Evolutionary conservation across 2,797 vertebrate species (phyloP).

Genomic region (Darevskia nairensis): DNA sequence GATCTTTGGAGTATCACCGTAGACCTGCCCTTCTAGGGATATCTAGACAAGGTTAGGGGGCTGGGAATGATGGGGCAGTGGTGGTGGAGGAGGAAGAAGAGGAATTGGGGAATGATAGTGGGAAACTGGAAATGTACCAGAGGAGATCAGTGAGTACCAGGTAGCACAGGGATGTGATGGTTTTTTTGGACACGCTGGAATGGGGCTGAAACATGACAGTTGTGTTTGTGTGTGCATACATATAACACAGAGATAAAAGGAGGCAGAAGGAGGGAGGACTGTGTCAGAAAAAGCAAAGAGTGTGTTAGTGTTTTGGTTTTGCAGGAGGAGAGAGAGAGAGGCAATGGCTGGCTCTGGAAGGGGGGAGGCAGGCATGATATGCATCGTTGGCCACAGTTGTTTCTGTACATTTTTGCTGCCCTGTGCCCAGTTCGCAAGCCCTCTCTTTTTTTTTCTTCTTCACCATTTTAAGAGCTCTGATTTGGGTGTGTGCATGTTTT

Average conservation of each 20-base stretch:
- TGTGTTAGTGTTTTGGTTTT: constrained; percentile 25
- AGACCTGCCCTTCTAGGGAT: constrained; percentile 11
- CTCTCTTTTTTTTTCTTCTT: neutral
- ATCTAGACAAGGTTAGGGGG: constrained; percentile 21
- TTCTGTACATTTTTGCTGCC: neutral
- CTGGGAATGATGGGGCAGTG: neutral
- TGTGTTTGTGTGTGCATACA: neutral
- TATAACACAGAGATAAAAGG: neutral
- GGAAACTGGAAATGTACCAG: neutral
- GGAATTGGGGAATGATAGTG: neutral
- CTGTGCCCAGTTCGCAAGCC: neutral
- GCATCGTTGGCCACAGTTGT: constrained; percentile 11
- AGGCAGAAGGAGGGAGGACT: neutral
- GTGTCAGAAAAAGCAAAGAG: neutral
- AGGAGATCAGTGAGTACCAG: neutral
- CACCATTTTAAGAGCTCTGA: neutral
- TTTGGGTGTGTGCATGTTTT: neutral
- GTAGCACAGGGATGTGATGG: neutral
- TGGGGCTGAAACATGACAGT: neutral
- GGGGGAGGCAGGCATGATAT: neutral
- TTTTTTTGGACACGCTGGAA: neutral
- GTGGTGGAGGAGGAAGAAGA: neutral
- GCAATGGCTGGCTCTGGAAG: neutral
- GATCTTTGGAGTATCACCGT: neutral
- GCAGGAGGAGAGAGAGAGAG: neutral